These are phyloP conservation scores for Cherax quadricarinatus DNA, from an alignment of 1,140 invertebrate genomes.

Conservation along the genomic window DNA sequence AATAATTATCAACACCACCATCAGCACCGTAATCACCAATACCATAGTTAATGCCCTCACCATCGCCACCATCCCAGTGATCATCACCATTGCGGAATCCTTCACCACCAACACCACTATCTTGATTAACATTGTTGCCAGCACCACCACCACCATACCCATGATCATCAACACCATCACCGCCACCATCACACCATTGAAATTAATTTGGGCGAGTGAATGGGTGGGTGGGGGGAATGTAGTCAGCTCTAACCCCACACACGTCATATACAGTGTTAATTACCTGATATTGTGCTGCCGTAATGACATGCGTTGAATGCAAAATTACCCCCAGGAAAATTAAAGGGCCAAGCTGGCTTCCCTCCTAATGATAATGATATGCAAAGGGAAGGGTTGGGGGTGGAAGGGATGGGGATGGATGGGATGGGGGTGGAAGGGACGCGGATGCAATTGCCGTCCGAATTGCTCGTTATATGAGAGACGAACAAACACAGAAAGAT, in stretches of 20 bases:
- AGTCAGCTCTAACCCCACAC: background rate
- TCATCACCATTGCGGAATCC: too few species aligned
- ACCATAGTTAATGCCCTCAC: too few species aligned
- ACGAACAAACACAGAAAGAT: constrained; percentile 43
- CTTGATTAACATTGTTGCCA: background rate
- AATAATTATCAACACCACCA: too few species aligned
- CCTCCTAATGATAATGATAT: constrained; percentile 68
- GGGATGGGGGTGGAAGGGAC: background rate
- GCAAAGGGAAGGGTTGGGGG: constrained; percentile 12
- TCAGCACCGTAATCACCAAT: too few species aligned
- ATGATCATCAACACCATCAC: constrained; percentile 33
- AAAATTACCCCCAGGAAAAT: constrained; percentile 68
- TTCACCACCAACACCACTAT: background rate
- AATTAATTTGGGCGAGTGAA: constrained; percentile 65
- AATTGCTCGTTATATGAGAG: constrained; percentile 58
- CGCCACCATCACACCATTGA: constrained; percentile 50
- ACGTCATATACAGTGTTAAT: constrained; percentile 64
- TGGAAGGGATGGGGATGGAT: constrained; percentile 16
- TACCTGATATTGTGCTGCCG: constrained; percentile 63
- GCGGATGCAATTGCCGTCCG: constrained; percentile 34
- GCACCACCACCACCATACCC: background rate
- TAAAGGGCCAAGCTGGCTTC: constrained; percentile 63
- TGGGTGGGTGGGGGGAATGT: constrained; percentile 20
- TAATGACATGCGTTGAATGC: constrained; percentile 68
- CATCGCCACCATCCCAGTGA: too few species aligned